Evolutionary conservation across 2,888 invertebrate genomes (phyloP).

Genomic region (Flabesymbios commensalis): DNA sequence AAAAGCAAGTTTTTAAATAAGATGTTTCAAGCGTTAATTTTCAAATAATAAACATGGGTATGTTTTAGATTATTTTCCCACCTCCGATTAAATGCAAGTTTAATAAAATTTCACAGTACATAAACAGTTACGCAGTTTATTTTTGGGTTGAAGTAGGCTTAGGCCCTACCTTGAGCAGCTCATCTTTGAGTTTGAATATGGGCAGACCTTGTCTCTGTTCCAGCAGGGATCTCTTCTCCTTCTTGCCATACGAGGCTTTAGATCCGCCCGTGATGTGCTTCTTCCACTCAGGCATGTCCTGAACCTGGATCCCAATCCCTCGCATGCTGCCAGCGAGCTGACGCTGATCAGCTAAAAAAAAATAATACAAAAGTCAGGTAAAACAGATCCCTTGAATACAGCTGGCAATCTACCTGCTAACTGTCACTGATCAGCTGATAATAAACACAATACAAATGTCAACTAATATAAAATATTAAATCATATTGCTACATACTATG

Average conservation of each 20-base stretch:
- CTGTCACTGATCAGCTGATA: background rate
- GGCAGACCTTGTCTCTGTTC: conserved; percentile 96
- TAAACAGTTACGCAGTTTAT: no score
- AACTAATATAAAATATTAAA: background rate
- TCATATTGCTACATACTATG: background rate
- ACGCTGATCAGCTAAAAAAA: conserved; percentile 67
- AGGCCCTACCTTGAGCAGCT: conserved; percentile 83
- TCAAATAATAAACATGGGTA: no score
- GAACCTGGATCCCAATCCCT: conserved; percentile 69
- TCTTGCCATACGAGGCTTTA: conserved; percentile 96
- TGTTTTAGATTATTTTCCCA: no score
- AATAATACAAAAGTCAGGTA: no score
- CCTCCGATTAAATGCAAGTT: no score
- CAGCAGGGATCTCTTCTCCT: conserved; percentile 88
- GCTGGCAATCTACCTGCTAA: background rate
- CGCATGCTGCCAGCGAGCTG: conserved; percentile 74
- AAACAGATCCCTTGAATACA: background rate
- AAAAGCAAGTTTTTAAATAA: no score
- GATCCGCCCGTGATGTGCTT: conserved; percentile 97
- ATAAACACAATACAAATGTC: background rate
- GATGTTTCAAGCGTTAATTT: no score
- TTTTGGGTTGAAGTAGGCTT: no score
- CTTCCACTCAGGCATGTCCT: conserved; percentile 97
- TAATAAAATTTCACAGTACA: no score
- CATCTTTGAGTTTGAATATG: conserved; percentile 93